These are phyloP conservation scores for Trematomus bernacchii DNA, from an alignment of 2,797 vertebrate species.

Conservation along the genomic window DNA sequence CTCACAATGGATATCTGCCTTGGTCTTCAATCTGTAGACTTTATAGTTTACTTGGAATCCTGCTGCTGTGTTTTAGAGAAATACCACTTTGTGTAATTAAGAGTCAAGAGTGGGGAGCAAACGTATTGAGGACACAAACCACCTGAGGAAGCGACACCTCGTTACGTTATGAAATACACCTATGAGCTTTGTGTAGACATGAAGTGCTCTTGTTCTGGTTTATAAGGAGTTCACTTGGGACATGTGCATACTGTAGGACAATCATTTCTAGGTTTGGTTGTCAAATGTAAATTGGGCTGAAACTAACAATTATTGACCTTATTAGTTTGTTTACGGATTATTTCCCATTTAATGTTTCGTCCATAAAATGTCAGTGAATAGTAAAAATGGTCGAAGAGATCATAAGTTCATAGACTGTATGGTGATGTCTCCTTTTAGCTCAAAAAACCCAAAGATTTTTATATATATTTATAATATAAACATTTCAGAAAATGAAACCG, in stretches of 20 bases:
- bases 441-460: not conserved
- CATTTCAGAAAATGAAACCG: not conserved
- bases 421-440: not conserved
- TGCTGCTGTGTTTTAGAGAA: not conserved
- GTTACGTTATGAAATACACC: not conserved
- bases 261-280: not conserved
- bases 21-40: constrained; percentile 1
- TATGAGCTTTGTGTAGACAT: not conserved
- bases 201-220: not conserved
- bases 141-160: not conserved
- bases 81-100: not conserved
- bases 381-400: not conserved
- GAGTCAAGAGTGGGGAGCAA: not conserved
- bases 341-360: not conserved
- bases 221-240: not conserved
- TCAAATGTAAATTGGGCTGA: not conserved
- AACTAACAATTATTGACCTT: not conserved
- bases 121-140: constrained; percentile 4
- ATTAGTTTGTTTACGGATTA: not conserved
- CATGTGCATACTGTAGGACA: constrained; percentile 6
- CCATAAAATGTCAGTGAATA: not conserved
- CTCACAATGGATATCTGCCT: constrained; percentile 15
- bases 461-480: too few species aligned
- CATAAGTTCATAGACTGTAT: not conserved
- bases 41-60: not conserved